These are phyloP conservation scores for Ceratina calcarata DNA, from an alignment of 1,140 invertebrate genomes.

Conservation along the genomic window DNA sequence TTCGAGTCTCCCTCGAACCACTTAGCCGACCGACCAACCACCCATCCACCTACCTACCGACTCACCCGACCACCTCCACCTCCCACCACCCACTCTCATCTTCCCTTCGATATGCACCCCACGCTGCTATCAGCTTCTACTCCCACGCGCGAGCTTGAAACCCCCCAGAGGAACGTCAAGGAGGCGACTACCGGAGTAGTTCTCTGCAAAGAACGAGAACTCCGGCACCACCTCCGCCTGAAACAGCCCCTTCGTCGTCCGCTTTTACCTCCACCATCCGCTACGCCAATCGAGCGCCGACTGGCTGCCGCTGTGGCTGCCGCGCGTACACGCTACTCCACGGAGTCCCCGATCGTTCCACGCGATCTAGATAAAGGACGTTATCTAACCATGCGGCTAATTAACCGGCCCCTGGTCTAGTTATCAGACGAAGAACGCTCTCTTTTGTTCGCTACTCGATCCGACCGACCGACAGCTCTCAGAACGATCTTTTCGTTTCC, in stretches of 20 bases:
- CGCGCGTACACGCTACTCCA: constrained; percentile 38
- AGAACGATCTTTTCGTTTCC: not conserved
- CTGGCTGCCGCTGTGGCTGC: constrained; percentile 25
- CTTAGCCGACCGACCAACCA: constrained; percentile 35
- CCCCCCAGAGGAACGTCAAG: constrained; percentile 66
- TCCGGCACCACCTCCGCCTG: constrained; percentile 4
- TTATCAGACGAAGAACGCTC: constrained; percentile 23
- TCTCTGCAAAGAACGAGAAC: constrained; percentile 58
- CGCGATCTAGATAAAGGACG: constrained; percentile 39
- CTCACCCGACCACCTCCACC: constrained; percentile 38
- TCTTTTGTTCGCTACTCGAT: not conserved
- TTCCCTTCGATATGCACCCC: constrained; percentile 65
- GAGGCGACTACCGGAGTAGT: constrained; percentile 63
- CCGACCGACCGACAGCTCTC: not conserved
- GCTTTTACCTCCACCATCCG: constrained; percentile 2
- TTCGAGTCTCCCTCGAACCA: constrained; percentile 5
- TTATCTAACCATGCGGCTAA: constrained; percentile 40
- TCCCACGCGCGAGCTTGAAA: constrained; percentile 58
- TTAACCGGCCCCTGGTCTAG: constrained; percentile 31
- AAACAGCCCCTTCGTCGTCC: constrained; percentile 11
- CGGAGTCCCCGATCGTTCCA: constrained; percentile 32
- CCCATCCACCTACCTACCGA: constrained; percentile 41
- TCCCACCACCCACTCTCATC: constrained; percentile 56
- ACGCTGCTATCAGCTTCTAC: constrained; percentile 61
- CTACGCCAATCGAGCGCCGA: constrained; percentile 47